Evolutionary conservation across 2,113 vertebrate species (phyloP), one percentile per base, ranked within the genome.

Genomic region (Amblyornis subalaris): DNA sequence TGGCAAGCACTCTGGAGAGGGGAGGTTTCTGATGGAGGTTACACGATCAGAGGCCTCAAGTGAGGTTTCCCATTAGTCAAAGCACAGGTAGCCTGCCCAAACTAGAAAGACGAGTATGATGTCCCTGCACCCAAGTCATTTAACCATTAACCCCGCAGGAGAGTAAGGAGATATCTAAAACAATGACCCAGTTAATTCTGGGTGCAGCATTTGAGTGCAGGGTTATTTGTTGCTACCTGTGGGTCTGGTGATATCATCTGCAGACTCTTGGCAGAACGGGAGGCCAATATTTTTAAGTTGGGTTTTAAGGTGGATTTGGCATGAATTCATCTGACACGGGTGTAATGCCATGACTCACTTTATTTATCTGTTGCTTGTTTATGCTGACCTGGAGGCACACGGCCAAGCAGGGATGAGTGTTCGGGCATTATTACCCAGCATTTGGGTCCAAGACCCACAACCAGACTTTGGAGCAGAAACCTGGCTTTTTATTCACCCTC

Each of bases 71-170:
- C 85, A 87, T 94, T 95, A 96, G 85, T 79, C 80, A 84, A 79
- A 85, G 69, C 6, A 0, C 38, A 62, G 55, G 72, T 91, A 86
- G 72, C 66, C 78, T 95, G 90, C 87, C 89, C 74, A 71, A 93
- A 95, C 96, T 94, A 96, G 94, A 96, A 89, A 95, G 93, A 92
- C 66, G 0, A 91, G 94, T 86, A 91, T 91, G 70, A 88, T 95
- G 90, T 91, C 89, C 88, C 91, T 88, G 85, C 75, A 38, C 60
- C 40, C 55, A 58, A 93, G 72, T 80, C 40, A 96, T 91, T 91
- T 96, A 93, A 95, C 94, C 91, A 84, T 94, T 94, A 97, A 95
- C 93, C 88, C 91, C 60, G 75, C 45, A 96, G 91, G 89, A 95
- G 90, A 90, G 44, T 55, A 83, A 85, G 85, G 64, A 94, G 93